Percentiles rank a stretch among this genome's conserved stretches.
Conservation (phyloP, 2,888 invertebrate species). For the Drosophila sordidula region DNA sequence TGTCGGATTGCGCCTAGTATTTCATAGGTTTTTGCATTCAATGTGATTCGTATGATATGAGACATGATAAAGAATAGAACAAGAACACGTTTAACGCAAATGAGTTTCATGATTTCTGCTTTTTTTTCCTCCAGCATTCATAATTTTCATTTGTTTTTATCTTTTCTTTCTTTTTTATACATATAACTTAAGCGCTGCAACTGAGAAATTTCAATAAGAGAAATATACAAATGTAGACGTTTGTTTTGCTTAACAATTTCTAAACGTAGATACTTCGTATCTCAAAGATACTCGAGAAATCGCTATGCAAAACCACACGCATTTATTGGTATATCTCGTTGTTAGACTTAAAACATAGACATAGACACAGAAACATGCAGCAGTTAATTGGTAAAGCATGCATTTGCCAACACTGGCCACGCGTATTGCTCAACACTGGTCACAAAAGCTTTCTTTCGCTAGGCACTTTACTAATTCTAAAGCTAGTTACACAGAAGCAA, state of each 20-base stretch:
- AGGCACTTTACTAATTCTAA: slow-evolving; percentile 50
- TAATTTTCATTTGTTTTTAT: slow-evolving; percentile 22
- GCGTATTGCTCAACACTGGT: slow-evolving; percentile 63
- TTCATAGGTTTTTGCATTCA: slow-evolving; percentile 66
- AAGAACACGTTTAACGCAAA: slow-evolving; percentile 60
- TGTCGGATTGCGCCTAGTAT: slow-evolving; percentile 98
- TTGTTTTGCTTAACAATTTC: slow-evolving; percentile 67
- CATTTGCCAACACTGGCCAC: slow-evolving; percentile 57
- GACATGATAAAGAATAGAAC: slow-evolving; percentile 51
- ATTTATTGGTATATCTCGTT: slow-evolving; percentile 71
- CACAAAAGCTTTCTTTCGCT: slow-evolving; percentile 64
- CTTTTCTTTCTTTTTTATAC: slow-evolving; percentile 2
- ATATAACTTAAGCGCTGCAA: slow-evolving; percentile 74
- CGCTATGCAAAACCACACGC: slow-evolving; percentile 62
- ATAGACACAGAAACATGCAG: slow-evolving; percentile 71
- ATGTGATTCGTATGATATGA: slow-evolving; percentile 19
- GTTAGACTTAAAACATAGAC: slow-evolving; percentile 46
- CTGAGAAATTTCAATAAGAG: slow-evolving; percentile 53
- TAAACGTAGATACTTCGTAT: not conserved
- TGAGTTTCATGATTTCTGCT: slow-evolving; percentile 57
- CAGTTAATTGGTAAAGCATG: slow-evolving; percentile 65
- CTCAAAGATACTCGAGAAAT: slow-evolving; percentile 51
- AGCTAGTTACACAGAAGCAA: slow-evolving; percentile 48
- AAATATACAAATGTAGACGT: slow-evolving; percentile 70
- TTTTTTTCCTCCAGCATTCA: slow-evolving; percentile 36